Conservation (phyloP, 53 echinoderm and acorn worm species). For the Hippasteria phrygiana region DNA sequence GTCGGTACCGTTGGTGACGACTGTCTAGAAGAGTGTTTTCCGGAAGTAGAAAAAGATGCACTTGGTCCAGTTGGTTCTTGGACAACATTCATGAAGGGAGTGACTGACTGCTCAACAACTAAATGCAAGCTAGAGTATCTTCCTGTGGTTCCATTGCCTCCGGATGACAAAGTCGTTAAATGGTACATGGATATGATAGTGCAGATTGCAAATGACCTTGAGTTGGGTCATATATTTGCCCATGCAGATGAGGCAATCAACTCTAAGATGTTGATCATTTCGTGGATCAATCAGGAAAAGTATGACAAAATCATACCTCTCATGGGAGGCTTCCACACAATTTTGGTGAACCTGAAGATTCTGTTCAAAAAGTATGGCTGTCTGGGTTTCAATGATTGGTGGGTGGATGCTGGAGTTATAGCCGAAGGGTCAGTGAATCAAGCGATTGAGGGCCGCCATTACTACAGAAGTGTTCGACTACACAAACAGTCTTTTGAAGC, state of each 20-base stretch:
- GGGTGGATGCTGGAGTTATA: too few species aligned
- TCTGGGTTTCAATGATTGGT: too few species aligned
- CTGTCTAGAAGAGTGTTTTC: not conserved
- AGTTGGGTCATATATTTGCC: conserved; percentile 2
- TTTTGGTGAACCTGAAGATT: too few species aligned
- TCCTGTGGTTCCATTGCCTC: conserved; percentile 15
- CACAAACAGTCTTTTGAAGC: not conserved
- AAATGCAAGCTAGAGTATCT: conserved; percentile 27
- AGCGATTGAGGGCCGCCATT: conserved; percentile 2
- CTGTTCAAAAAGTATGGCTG: too few species aligned
- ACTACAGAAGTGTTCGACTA: not conserved
- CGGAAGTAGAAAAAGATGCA: not conserved
- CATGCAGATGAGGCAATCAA: conserved; percentile 35
- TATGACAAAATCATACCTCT: too few species aligned
- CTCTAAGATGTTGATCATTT: conserved; percentile 16
- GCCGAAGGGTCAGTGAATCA: too few species aligned
- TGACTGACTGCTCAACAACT: conserved; percentile 7
- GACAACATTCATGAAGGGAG: not conserved
- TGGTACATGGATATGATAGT: too few species aligned
- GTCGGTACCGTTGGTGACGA: not conserved
- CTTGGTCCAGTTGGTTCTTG: not conserved
- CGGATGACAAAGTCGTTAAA: conserved; percentile 10
- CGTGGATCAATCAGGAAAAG: not conserved
- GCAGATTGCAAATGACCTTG: conserved; percentile 1
- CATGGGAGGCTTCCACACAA: too few species aligned